Base-by-base conservation (phyloP, 1,140 invertebrate species). In the Grapholita molesta region DNA sequence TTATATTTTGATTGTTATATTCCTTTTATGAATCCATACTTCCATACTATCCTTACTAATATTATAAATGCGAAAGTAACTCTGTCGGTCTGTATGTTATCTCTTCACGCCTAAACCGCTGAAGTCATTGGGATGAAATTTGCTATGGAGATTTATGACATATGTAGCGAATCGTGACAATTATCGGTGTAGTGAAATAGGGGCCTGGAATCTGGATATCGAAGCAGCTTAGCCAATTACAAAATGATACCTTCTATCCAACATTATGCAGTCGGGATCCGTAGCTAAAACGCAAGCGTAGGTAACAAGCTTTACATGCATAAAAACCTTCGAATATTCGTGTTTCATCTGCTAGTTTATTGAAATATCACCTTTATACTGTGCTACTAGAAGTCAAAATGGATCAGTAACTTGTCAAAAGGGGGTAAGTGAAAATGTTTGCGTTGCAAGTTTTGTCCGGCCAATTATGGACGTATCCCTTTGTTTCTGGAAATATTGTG, bases 401-500 rank as follows among this genome's bases (percentile, higher is more conserved):
- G n/a, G 12, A 5, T n/a, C 12, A 38, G 15, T 0, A n/a, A 38
- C 4, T 15, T 38, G n/a, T 38, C 12, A 15, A 38, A 38, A 38
- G 35, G 15, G 3, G 35, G 35, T 15, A n/a, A n/a, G n/a, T 38
- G 21, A 11, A 24, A 61, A 32, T 61, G n/a, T 61, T 61, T 61
- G 25, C 55, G 24, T 7, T 28, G 24, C 25, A 28, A 23, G 28
- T 61, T 15, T n/a, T 12, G 25, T 61, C 24, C 21, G 9, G 7
- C 55, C 25, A 30, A 61, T 61, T 61, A 61, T 28, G 55, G 21
- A 61, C 15, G 28, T 61, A 32, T 32, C 12, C 55, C 6, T 61
- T 61, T 32, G 55, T 61, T 61, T 61, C 15, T 32, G 35, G 55
- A 61, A 61, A 61, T 32, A 61, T 61, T 61, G 9, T 61, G 11